Percentiles rank a stretch among this genome's conserved stretches.
These are phyloP conservation scores for Falco columbarius DNA, from an alignment of 2,797 vertebrate species.

Conservation along the genomic window DNA sequence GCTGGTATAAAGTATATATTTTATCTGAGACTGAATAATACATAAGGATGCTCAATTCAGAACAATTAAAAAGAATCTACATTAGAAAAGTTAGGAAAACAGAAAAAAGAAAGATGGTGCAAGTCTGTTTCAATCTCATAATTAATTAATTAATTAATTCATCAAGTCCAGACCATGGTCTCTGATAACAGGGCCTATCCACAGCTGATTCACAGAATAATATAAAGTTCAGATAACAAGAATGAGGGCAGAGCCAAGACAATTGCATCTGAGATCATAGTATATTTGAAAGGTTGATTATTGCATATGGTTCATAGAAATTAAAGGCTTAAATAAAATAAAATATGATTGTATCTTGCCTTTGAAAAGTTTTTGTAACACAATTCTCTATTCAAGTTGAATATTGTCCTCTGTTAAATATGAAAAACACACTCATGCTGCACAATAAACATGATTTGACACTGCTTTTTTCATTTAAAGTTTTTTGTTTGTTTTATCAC, in stretches of 20 bases:
- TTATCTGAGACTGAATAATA: background rate
- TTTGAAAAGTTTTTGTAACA: background rate
- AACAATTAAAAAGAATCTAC: background rate
- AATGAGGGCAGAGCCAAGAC: background rate
- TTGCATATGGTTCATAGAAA: background rate
- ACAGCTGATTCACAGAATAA: background rate
- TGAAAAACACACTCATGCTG: background rate
- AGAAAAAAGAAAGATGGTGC: background rate
- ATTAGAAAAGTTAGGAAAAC: background rate
- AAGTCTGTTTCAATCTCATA: background rate
- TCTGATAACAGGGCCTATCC: background rate
- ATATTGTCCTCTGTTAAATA: background rate
- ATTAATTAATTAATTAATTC: background rate
- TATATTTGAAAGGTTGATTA: background rate
- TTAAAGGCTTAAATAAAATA: background rate
- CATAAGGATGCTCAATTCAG: background rate
- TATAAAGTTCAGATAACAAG: background rate
- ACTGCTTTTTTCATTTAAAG: background rate
- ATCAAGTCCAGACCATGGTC: background rate
- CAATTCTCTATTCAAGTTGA: background rate
- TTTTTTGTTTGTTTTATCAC: background rate
- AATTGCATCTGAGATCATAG: accelerated
- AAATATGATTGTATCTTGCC: background rate
- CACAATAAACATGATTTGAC: background rate
- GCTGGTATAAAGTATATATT: background rate